Conservation (phyloP, 2,113 vertebrate species). For the Naja naja region DNA sequence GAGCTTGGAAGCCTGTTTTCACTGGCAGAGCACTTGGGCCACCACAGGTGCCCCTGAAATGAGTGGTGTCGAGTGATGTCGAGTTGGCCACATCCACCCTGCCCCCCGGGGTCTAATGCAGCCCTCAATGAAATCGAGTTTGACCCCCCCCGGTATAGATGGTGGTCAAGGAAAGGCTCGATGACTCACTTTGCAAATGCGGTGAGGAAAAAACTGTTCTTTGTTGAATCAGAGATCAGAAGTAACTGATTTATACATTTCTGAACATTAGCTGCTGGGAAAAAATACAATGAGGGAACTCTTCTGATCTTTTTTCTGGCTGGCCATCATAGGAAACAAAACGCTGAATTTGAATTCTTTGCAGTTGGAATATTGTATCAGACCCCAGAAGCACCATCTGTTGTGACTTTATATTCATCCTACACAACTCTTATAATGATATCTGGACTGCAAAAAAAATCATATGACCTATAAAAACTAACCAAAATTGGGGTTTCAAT, state of each 20-base stretch:
- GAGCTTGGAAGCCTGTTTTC: no score
- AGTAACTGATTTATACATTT: background rate
- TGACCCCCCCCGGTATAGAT: background rate
- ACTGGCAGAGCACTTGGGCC: no score
- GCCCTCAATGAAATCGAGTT: no score
- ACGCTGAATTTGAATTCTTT: background rate
- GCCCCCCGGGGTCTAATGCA: no score
- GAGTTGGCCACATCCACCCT: no score
- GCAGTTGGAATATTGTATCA: background rate
- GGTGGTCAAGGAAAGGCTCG: background rate
- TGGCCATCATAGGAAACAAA: background rate
- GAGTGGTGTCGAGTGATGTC: no score
- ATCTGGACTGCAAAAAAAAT: background rate
- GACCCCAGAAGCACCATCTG: background rate
- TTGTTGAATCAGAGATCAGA: background rate
- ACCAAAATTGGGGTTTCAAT: background rate
- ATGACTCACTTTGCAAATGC: background rate
- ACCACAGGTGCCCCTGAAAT: no score
- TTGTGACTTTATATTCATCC: background rate
- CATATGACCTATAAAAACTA: background rate
- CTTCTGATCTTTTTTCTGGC: background rate
- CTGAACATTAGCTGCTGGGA: background rate
- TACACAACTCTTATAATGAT: background rate
- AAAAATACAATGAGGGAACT: background rate
- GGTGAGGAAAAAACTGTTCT: background rate